phyloP scores from a whole-genome alignment of 2,888 invertebrate genomes.

The Vanessa cardui region DNA sequence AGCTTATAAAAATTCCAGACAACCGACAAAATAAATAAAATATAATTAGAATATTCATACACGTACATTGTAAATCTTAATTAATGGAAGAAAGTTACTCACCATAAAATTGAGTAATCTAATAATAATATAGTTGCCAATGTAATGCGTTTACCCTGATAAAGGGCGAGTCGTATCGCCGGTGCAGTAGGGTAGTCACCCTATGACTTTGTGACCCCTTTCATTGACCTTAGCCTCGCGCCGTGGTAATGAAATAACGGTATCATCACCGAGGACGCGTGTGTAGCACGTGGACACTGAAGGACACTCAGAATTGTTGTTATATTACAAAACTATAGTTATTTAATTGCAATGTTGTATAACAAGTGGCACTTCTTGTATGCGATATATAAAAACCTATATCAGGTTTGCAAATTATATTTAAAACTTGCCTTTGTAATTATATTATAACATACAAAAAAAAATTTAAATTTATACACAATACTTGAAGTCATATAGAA shows the following conservation, averaged over 20 bases:
- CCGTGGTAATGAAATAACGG: slow-evolving; percentile 57
- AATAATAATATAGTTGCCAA: slow-evolving; percentile 7
- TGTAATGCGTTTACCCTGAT: slow-evolving; percentile 16
- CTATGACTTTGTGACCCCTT: slow-evolving; percentile 70
- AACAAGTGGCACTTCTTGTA: too few species aligned
- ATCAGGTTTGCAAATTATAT: too few species aligned
- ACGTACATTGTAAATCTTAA: not conserved
- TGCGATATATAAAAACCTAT: too few species aligned
- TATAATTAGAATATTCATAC: slow-evolving; percentile 7
- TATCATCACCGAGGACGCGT: slow-evolving; percentile 67
- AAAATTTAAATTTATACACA: too few species aligned
- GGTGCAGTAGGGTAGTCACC: slow-evolving; percentile 49
- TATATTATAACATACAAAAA: too few species aligned
- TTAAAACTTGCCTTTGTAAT: too few species aligned
- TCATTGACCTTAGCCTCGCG: slow-evolving; percentile 52
- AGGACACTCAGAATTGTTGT: slow-evolving; percentile 6
- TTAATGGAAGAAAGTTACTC: not conserved
- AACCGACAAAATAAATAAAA: slow-evolving; percentile 1
- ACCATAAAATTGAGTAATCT: not conserved
- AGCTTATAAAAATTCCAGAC: slow-evolving; percentile 14
- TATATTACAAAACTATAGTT: slow-evolving; percentile 19
- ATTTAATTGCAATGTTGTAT: not conserved
- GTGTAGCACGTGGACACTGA: slow-evolving; percentile 67
- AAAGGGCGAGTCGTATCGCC: slow-evolving; percentile 53
- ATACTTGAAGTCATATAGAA: too few species aligned